Percentiles rank a stretch among this genome's conserved stretches.
These are phyloP conservation scores for Rhinoraja longicauda DNA, from an alignment of 2,797 vertebrate species.

Conservation along the genomic window DNA sequence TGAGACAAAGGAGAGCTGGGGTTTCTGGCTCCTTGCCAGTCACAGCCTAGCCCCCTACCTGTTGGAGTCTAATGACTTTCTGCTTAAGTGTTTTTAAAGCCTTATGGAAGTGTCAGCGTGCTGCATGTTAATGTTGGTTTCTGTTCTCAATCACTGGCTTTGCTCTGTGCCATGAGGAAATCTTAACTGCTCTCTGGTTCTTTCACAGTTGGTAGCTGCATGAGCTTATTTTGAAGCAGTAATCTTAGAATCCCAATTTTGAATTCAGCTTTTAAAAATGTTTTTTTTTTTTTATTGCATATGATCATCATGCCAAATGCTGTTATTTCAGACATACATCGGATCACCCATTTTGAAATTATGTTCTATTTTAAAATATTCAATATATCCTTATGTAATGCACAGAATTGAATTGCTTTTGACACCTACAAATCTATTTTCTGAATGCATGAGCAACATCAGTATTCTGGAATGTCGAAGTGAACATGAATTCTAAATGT, in stretches of 20 bases:
- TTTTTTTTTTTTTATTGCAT: neutral
- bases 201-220: slow-evolving; percentile 40
- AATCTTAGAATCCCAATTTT: neutral
- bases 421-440: neutral
- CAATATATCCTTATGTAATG: neutral
- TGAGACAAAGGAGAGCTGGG: slow-evolving; percentile 52
- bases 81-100: slow-evolving; percentile 48
- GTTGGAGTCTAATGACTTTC: slow-evolving; percentile 48
- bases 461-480: neutral
- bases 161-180: slow-evolving; percentile 48
- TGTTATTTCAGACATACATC: neutral
- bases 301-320: neutral
- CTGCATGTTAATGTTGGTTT: slow-evolving; percentile 48
- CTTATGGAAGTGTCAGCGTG: slow-evolving; percentile 42
- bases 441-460: neutral
- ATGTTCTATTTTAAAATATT: neutral
- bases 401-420: neutral
- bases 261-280: neutral
- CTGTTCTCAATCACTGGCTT: slow-evolving; percentile 40
- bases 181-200: slow-evolving; percentile 52
- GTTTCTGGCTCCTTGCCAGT: slow-evolving; percentile 53
- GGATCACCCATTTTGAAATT: neutral
- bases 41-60: slow-evolving; percentile 48
- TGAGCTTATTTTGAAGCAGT: neutral
- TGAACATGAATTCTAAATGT: neutral